Percentiles rank a stretch among this genome's conserved stretches.
Conservation (phyloP, 2,797 vertebrate species). For the Erethizon dorsatum region DNA sequence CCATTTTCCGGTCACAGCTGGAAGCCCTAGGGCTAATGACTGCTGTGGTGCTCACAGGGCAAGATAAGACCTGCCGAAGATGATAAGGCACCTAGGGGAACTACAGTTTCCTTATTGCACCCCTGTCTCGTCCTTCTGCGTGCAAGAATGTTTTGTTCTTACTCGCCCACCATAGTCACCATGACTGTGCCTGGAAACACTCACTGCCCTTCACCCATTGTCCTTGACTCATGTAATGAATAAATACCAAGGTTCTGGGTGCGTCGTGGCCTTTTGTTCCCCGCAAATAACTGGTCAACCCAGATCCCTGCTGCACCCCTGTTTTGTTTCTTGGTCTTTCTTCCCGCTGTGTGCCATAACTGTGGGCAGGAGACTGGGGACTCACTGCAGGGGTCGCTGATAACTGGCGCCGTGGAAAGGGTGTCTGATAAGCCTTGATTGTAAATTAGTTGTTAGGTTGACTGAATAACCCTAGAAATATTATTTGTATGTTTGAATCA, state of each 20-base stretch:
- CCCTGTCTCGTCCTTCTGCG: not conserved
- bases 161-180: no score
- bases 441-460: not conserved
- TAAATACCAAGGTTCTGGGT: not conserved
- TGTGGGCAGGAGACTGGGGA: not conserved
- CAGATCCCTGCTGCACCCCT: not conserved
- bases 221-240: not conserved
- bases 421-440: not conserved
- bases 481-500: not conserved
- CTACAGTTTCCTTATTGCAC: not conserved
- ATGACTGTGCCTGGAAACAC: not conserved
- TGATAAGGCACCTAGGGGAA: not conserved
- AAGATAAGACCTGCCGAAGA: no score
- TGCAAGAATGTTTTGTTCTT: not conserved
- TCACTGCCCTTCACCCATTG: not conserved
- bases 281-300: no score
- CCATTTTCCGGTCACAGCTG: no score
- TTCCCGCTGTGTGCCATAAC: not conserved
- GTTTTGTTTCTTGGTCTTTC: not conserved
- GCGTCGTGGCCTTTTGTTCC: not conserved
- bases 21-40: no score
- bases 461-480: not conserved
- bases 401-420: not conserved
- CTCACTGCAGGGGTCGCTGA: not conserved
- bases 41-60: no score